phyloP scores from a whole-genome alignment of 2,113 vertebrate genomes.

The human (Homo sapiens) region GRCh38 chr11:43508501-43509000 shows the following conservation, averaged over 20 bases:
- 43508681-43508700: background rate
- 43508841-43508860: too few species aligned
- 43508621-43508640: background rate
- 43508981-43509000: background rate
- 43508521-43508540: background rate
- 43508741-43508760: background rate
- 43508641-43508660: background rate
- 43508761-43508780: background rate
- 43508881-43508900: background rate
- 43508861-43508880: background rate
- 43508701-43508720: too few species aligned
- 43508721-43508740: background rate
- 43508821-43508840: background rate
- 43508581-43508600: background rate
- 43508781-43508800: background rate
- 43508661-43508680: too few species aligned
- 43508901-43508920: background rate
- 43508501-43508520: too few species aligned
- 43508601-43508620: background rate
- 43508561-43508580: too few species aligned
- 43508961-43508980: background rate
- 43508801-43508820: background rate
- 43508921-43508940: background rate
- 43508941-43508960: background rate
- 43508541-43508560: background rate